Evolutionary conservation across 2,113 vertebrate species (phyloP).

Genomic region (Delphinapterus leucas): DNA sequence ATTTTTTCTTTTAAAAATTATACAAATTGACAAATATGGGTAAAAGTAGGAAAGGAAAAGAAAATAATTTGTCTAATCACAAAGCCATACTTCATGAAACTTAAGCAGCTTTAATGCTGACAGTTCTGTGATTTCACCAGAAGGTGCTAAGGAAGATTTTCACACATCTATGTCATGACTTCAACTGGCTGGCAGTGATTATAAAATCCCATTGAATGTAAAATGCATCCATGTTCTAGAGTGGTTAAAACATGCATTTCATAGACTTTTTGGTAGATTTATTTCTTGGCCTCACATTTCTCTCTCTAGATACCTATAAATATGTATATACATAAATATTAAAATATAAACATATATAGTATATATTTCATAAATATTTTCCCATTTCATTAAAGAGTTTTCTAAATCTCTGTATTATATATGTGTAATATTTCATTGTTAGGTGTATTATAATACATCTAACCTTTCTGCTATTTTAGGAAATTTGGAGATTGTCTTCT

Average conservation of each 20-base stretch:
- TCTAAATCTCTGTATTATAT: neutral
- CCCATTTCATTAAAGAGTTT: neutral
- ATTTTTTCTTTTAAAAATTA: neutral
- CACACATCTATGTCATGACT: neutral
- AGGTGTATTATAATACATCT: neutral
- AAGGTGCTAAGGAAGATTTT: neutral
- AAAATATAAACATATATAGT: neutral
- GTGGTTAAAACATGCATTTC: neutral
- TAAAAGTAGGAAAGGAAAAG: neutral
- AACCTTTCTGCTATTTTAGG: neutral
- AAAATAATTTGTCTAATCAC: neutral
- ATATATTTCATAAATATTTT: neutral
- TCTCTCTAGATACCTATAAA: neutral
- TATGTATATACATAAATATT: neutral
- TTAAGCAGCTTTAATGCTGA: neutral
- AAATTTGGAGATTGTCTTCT: neutral
- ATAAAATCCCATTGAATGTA: neutral
- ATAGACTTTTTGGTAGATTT: neutral
- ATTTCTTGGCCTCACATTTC: neutral
- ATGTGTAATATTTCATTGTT: neutral
- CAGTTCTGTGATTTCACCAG: neutral
- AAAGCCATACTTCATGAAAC: neutral
- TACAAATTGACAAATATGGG: neutral
- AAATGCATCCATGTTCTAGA: neutral
- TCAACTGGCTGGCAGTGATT: neutral